phyloP scores from a whole-genome alignment of 2,113 vertebrate genomes.

The human (Homo sapiens) region GRCh38 chr13:111583001-111583500 shows the following conservation, averaged over 20 bases:
- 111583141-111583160: background rate
- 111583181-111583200: fast-evolving
- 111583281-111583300: background rate
- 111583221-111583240: background rate
- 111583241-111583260: background rate
- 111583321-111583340: background rate
- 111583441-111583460: background rate
- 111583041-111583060: background rate
- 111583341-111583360: background rate
- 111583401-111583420: background rate
- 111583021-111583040: fast-evolving
- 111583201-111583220: fast-evolving
- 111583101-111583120: fast-evolving
- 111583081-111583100: background rate
- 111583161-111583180: background rate
- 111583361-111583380: background rate
- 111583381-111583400: background rate
- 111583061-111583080: background rate
- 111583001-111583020: background rate
- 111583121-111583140: background rate
- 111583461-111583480: background rate
- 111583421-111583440: fast-evolving
- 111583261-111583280: background rate
- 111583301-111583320: background rate
- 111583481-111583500: background rate